Percentiles rank a stretch among this genome's conserved stretches.
phyloP scores from a whole-genome alignment of 2,113 vertebrate genomes.

The Xenopus borealis region DNA sequence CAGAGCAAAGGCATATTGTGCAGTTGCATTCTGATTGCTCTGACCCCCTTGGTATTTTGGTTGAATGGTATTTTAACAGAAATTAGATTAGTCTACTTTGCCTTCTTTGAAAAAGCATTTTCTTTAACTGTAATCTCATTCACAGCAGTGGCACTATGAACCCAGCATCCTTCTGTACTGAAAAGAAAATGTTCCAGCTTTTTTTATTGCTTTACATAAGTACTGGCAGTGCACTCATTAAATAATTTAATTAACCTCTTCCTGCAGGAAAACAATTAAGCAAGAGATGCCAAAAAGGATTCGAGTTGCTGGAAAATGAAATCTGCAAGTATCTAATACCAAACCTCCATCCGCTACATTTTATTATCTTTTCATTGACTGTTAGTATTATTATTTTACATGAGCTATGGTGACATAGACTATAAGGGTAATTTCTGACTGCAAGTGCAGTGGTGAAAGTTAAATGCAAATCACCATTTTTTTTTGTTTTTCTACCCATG shows the following conservation, averaged over 20 bases:
- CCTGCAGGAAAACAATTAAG: conserved; percentile 89
- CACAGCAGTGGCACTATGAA: not conserved
- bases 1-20: no score
- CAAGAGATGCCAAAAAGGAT: conserved; percentile 87
- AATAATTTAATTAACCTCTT: conserved; percentile 67
- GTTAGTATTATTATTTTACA: conserved; percentile 16
- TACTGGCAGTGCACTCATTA: conserved; percentile 43
- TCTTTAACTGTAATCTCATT: not conserved
- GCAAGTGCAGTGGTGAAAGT: no score
- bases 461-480: no score
- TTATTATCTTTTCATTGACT: conserved; percentile 65
- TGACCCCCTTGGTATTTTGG: not conserved
- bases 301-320: conserved; percentile 78
- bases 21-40: no score
- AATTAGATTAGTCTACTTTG: no score
- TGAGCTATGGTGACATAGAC: not conserved
- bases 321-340: conserved; percentile 85
- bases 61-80: not conserved
- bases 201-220: conserved; percentile 35
- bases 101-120: no score
- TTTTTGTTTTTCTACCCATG: no score
- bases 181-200: not conserved
- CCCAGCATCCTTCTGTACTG: not conserved
- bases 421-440: not conserved
- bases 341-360: conserved; percentile 35